Base-by-base conservation (phyloP, 2,888 invertebrate genomes). In the Allygus modestus region DNA sequence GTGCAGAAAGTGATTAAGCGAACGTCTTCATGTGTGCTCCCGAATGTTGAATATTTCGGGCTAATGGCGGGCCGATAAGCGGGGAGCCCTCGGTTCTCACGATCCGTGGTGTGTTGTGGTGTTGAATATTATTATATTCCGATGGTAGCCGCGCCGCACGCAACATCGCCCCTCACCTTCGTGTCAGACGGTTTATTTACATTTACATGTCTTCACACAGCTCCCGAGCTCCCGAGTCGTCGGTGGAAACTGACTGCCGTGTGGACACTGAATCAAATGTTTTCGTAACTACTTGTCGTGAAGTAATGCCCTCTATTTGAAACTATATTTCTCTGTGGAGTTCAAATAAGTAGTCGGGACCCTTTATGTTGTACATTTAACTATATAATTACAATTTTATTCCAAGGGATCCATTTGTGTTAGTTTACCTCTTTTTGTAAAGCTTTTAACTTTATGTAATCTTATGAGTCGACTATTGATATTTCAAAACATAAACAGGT, bases 101-200 rank as follows among this genome's bases (percentile, higher is more conserved):
- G 77, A 51, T 77, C 31, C 4, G 23, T 17, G 33, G n/a, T 65
- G 33, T 65, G 65, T 28, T 26, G 65, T 4, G 20, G 61, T 31
- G 71, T 33, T 33, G 77, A 77, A 77, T 77, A 77, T 77, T 73
- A 73, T 73, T 77, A 77, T 77, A 77, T 77, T 51, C 77, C 33
- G 41, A 33, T 41, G 17, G 73, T 2, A 1, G 33, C 9, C 9
- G 17, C n/a, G 31, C 37, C 5, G 20, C 41, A 41, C 41, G 43
- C 43, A 41, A 73, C 41, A 1, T 26, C 73, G 12, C 33, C 33
- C 26, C 46, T 37, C 37, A 11, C 12, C 12, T 17, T 46, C 46
- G 65, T 65, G 65, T 65, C 31, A 1, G 28, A 65, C 65, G 31
- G 9, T 65, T 65, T 65, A 65, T 65, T 65, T 65, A 65, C 65